These are phyloP conservation scores for Etia nguti DNA, from an alignment of 2,113 vertebrate species.

Conservation along the genomic window DNA sequence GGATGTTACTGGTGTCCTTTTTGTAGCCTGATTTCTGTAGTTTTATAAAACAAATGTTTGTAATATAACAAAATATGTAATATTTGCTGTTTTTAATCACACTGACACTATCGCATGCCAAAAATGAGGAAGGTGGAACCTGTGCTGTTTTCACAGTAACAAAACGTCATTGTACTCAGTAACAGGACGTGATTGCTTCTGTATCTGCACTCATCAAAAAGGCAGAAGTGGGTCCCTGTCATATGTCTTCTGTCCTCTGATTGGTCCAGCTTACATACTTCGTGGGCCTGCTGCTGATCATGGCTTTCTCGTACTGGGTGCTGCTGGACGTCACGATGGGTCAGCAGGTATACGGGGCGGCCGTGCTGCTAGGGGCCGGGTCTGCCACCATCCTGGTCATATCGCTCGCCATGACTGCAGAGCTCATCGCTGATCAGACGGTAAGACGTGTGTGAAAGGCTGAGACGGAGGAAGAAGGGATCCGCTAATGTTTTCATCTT, in stretches of 20 bases:
- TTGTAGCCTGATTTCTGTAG: fast-evolving
- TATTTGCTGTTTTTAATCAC: background rate
- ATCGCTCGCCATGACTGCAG: constrained; percentile 90
- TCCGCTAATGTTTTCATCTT: background rate
- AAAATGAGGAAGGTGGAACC: background rate
- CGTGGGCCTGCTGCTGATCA: constrained; percentile 79
- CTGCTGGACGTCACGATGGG: constrained; percentile 71
- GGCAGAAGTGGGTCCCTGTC: background rate
- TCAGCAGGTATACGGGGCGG: constrained; percentile 74
- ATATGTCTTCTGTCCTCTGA: background rate
- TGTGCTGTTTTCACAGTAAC: background rate
- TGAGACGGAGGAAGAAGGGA: background rate
- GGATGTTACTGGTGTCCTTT: background rate
- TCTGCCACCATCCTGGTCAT: constrained; percentile 91
- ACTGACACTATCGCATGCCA: fast-evolving
- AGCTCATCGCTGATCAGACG: constrained; percentile 88
- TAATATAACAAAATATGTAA: background rate
- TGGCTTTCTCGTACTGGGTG: constrained; percentile 88
- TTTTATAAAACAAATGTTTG: fast-evolving
- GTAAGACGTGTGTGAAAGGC: constrained; percentile 58
- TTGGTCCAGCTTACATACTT: constrained; percentile 85
- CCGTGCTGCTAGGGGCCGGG: constrained; percentile 80
- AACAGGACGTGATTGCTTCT: background rate
- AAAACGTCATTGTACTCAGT: background rate
- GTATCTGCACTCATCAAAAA: background rate